Evolutionary conservation across 2,113 vertebrate species (phyloP), one percentile per base, ranked within the genome.

Genomic region (Spizaetus ornatus): DNA sequence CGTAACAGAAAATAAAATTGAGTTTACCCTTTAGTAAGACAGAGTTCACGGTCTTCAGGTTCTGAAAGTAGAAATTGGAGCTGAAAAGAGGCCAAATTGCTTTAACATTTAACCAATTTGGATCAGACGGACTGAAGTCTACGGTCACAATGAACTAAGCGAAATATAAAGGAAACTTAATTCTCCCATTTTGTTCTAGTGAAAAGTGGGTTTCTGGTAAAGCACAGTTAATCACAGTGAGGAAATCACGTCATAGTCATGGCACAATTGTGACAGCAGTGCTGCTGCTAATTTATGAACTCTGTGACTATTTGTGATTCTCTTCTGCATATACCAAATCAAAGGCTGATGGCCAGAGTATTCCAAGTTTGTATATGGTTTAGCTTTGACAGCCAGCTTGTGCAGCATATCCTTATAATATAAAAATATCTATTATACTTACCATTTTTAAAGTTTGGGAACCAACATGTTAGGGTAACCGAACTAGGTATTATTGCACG

Each of bases 1-100:
- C 86, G 65, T 58, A 84, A 80, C 67, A 86, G 88, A 94, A 96
- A 95, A 95, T 95, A 95, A 94, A 97, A 95, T 4, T 11, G 56
- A 88, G 82, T 97, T 96, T 88, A 96, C 80, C 86, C 85, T 97
- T 97, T 77, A 47, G 55, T 29, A 74, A 91, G 88, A 95, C 86
- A 90, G 87, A 91, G 86, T 71, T 95, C 84, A 94, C 2, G 0
- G 27, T 65, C 90, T 86, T 95, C 67, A 62, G 76, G 58, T 85
- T 93, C 74, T 90, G 87, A 43, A 85, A 94, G 87, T 3, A 70
- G 82, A 85, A 95, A 90, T 0, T 66, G 56, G 69, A 94, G 71
- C 81, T 95, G 88, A 96, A 89, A 69, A 87, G 77, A 91, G 87
- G 56, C 85, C 88, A 95, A 74, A 90, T 73, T 88, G 45, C 58